These are phyloP conservation scores for Microctonus brassicae DNA, from an alignment of 2,888 invertebrate species.

Conservation along the genomic window DNA sequence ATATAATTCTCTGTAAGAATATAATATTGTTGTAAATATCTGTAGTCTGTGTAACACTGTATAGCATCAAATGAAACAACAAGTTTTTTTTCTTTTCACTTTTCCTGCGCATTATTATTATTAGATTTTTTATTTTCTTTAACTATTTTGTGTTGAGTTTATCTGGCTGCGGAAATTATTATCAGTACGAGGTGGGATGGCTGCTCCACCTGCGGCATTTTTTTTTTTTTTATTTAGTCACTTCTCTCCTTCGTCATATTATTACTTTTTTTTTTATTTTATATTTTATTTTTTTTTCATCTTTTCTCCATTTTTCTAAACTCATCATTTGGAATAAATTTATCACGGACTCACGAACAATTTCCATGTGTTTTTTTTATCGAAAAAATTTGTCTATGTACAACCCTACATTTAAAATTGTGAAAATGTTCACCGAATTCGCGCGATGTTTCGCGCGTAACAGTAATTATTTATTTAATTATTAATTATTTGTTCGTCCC, in stretches of 20 bases:
- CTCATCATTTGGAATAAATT: background rate
- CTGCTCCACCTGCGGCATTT: constrained; percentile 67
- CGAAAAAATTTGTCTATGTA: constrained; percentile 25
- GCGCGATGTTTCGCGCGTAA: background rate
- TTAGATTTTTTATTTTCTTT: constrained; percentile 42
- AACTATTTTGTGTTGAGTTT: constrained; percentile 35
- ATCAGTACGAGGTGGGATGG: constrained; percentile 70
- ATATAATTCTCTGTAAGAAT: constrained; percentile 71
- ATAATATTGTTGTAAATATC: constrained; percentile 71
- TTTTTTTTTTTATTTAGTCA: constrained; percentile 12
- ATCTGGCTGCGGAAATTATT: constrained; percentile 62
- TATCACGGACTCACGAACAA: constrained; percentile 11
- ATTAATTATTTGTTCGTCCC: constrained; percentile 19
- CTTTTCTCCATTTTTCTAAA: background rate
- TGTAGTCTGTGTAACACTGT: constrained; percentile 71
- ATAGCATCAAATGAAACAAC: constrained; percentile 70
- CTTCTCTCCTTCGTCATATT: constrained; percentile 12
- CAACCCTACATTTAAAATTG: constrained; percentile 16
- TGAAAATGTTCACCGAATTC: background rate
- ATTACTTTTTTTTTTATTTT: background rate
- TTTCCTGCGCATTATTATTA: constrained; percentile 39
- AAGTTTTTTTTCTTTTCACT: constrained; percentile 57
- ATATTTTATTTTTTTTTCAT: constrained; percentile 16
- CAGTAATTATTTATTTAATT: background rate
- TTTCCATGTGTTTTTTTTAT: constrained; percentile 4